Percentiles rank a stretch among this genome's conserved stretches.
Conservation (phyloP, 2,888 invertebrate species). For the Drosophila formosana region DNA sequence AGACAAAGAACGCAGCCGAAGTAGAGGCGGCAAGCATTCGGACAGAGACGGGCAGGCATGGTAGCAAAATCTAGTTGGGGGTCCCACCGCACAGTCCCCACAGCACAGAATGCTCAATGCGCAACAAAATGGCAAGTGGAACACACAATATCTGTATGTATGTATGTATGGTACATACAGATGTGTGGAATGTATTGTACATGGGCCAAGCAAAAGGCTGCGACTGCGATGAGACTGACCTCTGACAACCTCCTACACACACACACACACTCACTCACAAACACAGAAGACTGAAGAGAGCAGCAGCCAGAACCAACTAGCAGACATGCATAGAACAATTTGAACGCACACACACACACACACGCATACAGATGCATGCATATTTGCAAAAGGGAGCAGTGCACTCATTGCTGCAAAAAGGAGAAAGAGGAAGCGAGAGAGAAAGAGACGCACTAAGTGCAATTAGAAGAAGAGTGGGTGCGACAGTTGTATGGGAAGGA, state of each 20-base stretch:
- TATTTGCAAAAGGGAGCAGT: conserved; percentile 75
- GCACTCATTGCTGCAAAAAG: conserved; percentile 59
- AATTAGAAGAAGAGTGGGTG: conserved; percentile 41
- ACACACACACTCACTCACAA: conserved; percentile 24
- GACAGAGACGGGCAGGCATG: conserved; percentile 28
- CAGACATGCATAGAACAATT: conserved; percentile 13
- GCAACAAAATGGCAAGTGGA: conserved; percentile 70
- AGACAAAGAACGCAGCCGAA: conserved; percentile 61
- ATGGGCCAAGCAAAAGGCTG: conserved; percentile 52
- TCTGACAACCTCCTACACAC: conserved; percentile 80
- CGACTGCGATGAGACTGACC: conserved; percentile 77
- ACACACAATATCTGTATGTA: conserved; percentile 44
- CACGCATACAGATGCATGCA: conserved; percentile 6
- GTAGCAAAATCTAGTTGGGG: conserved; percentile 72
- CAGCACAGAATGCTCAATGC: conserved; percentile 42
- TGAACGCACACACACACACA: conserved; percentile 7
- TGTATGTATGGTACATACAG: conserved; percentile 48
- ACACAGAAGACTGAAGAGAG: conserved; percentile 45
- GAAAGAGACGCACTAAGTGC: conserved; percentile 3
- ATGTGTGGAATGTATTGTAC: conserved; percentile 58
- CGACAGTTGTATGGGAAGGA: conserved; percentile 28
- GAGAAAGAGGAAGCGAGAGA: conserved; percentile 2
- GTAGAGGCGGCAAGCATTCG: conserved; percentile 8
- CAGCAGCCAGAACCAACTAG: conserved; percentile 57
- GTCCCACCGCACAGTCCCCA: conserved; percentile 40